Percentiles rank a stretch among this genome's conserved stretches.
These are phyloP conservation scores for Galaxea fascicularis DNA, from an alignment of 92 coral and sea anemone species.

Conservation along the genomic window DNA sequence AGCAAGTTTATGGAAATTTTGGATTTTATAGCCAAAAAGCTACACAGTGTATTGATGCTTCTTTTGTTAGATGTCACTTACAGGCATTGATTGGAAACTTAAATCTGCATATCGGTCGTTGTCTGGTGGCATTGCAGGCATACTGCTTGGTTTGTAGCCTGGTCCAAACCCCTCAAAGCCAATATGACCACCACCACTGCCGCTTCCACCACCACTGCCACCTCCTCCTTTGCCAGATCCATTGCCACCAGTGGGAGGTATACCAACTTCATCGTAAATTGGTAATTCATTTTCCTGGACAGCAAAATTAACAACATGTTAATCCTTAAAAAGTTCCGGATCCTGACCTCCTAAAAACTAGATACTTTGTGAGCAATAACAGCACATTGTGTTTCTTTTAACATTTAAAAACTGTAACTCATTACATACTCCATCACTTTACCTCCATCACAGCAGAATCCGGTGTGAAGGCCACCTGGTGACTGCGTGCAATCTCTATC, in stretches of 20 bases:
- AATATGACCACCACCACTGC: slow-evolving; percentile 61
- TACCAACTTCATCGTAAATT: slow-evolving; percentile 1
- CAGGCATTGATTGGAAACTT: slow-evolving; percentile 73
- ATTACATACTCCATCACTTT: not conserved
- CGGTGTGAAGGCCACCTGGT: slow-evolving; percentile 89
- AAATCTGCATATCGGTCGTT: slow-evolving; percentile 75
- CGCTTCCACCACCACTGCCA: slow-evolving; percentile 21
- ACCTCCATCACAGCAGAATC: slow-evolving; percentile 87
- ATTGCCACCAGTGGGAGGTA: slow-evolving; percentile 15
- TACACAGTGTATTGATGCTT: not conserved
- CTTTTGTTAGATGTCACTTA: not conserved
- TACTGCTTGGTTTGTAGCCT: slow-evolving; percentile 64
- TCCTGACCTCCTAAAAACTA: too few species aligned
- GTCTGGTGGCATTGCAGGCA: slow-evolving; percentile 82
- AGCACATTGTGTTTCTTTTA: too few species aligned
- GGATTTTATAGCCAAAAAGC: not conserved
- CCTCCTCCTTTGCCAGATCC: slow-evolving; percentile 10
- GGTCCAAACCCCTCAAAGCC: slow-evolving; percentile 76
- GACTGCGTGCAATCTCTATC: slow-evolving; percentile 95
- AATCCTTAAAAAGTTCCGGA: too few species aligned
- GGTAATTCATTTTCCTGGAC: slow-evolving; percentile 7
- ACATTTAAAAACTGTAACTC: not conserved
- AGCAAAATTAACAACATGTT: not conserved
- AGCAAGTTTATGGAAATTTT: too few species aligned
- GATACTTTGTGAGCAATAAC: not conserved